Evolutionary conservation across 2,113 vertebrate genomes (phyloP).

Genomic region (Phylloscopus whistleri): DNA sequence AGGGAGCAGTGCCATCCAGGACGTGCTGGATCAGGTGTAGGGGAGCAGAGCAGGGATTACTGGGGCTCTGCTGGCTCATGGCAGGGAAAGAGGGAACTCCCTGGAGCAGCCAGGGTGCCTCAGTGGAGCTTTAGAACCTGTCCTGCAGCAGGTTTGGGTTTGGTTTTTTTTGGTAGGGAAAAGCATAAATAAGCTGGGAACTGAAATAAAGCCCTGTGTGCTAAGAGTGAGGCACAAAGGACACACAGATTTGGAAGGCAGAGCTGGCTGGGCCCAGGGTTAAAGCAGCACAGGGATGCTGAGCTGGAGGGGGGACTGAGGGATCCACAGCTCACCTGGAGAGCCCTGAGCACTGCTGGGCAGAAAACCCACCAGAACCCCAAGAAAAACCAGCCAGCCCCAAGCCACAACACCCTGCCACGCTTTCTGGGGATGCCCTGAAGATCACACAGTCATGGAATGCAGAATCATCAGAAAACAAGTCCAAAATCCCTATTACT

Average conservation of each 20-base stretch:
- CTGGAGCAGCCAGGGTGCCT: neutral
- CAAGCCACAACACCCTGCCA: neutral
- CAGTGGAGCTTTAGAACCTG: neutral
- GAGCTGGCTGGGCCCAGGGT: neutral
- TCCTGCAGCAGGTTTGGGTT: neutral
- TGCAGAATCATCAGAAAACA: fast-evolving
- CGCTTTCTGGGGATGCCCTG: neutral
- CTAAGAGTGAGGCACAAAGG: neutral
- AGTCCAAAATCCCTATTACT: neutral
- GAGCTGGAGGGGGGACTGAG: neutral
- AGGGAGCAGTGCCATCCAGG: neutral
- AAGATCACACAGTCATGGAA: neutral
- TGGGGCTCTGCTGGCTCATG: neutral
- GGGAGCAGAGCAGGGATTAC: neutral
- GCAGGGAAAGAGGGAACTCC: neutral
- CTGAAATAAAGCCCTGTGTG: neutral
- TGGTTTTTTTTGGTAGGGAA: neutral
- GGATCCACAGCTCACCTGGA: neutral
- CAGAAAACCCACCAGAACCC: neutral
- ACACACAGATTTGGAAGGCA: neutral
- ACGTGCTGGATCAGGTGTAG: neutral
- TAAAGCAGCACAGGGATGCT: neutral
- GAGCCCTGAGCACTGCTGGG: neutral
- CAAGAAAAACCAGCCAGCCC: fast-evolving
- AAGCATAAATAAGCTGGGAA: neutral